Percentiles rank a stretch among this genome's conserved stretches.
These are phyloP conservation scores for Coenonympha arcania DNA, from an alignment of 2,888 invertebrate genomes.

Conservation along the genomic window DNA sequence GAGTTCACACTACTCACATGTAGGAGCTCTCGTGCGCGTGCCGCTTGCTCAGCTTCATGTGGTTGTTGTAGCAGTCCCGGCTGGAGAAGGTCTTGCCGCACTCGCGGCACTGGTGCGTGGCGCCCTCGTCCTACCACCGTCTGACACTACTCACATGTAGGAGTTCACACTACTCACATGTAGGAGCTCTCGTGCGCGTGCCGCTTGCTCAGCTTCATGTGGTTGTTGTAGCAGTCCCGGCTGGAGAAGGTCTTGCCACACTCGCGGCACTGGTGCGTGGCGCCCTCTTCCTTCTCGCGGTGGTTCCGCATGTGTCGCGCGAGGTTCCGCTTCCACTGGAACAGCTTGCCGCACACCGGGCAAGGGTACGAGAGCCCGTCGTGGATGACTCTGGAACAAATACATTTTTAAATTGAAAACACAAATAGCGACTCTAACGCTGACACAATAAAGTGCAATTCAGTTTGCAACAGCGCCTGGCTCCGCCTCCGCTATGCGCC, in stretches of 20 bases:
- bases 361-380: constrained; percentile 59
- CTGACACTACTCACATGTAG: constrained; percentile 33
- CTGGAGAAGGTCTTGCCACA: constrained; percentile 59
- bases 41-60: too few species aligned
- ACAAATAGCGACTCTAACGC: not conserved
- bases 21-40: too few species aligned
- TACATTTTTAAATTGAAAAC: too few species aligned
- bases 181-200: constrained; percentile 54
- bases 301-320: constrained; percentile 60
- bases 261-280: constrained; percentile 46
- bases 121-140: too few species aligned
- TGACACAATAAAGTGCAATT: not conserved
- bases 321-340: constrained; percentile 65
- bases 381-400: constrained; percentile 54
- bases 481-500: too few species aligned
- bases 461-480: too few species aligned
- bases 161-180: constrained; percentile 50
- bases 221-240: constrained; percentile 61
- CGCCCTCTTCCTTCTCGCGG: constrained; percentile 49
- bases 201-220: constrained; percentile 58
- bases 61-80: too few species aligned
- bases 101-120: too few species aligned
- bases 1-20: too few species aligned
- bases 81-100: too few species aligned
- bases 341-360: constrained; percentile 59